phyloP scores from a whole-genome alignment of 1,140 invertebrate genomes.

The Eueides isabella region DNA sequence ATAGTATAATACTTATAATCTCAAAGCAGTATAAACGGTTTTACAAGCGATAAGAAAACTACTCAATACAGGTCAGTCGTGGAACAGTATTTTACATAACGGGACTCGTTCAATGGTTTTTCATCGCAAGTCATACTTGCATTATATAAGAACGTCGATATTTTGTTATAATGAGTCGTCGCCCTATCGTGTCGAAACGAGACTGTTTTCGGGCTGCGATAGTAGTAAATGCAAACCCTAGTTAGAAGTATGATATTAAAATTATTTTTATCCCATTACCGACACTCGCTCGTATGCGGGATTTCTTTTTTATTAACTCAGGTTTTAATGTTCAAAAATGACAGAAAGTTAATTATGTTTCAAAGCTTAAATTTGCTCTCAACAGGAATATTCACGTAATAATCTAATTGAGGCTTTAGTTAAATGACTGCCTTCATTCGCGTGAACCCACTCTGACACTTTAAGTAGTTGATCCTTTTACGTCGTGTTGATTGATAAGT shows the following conservation, averaged over 20 bases:
- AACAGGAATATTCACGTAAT: background rate
- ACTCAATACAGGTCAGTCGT: constrained; percentile 44
- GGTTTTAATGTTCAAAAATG: background rate
- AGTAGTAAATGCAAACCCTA: background rate
- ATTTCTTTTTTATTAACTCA: too few species aligned
- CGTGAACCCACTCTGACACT: constrained; percentile 25
- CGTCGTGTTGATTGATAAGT: constrained; percentile 39
- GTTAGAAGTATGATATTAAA: background rate
- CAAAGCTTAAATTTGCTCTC: background rate
- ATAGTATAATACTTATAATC: background rate
- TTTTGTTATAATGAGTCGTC: background rate
- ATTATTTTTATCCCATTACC: background rate
- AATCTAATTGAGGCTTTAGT: constrained; percentile 10
- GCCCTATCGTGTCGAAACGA: background rate
- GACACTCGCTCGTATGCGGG: too few species aligned
- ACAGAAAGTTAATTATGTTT: background rate
- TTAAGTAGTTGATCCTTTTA: constrained; percentile 29
- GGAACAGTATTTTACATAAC: constrained; percentile 49
- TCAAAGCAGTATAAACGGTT: background rate
- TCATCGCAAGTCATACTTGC: constrained; percentile 13
- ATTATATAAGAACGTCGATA: background rate
- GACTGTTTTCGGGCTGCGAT: background rate
- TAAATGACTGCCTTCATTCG: constrained; percentile 33
- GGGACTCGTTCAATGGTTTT: constrained; percentile 45
- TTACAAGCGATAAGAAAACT: constrained; percentile 17